A percentile compares a stretch with the other conserved stretches of the same genome.
Conservation (phyloP, 1,140 invertebrate species). For the Adoxophyes honmai region DNA sequence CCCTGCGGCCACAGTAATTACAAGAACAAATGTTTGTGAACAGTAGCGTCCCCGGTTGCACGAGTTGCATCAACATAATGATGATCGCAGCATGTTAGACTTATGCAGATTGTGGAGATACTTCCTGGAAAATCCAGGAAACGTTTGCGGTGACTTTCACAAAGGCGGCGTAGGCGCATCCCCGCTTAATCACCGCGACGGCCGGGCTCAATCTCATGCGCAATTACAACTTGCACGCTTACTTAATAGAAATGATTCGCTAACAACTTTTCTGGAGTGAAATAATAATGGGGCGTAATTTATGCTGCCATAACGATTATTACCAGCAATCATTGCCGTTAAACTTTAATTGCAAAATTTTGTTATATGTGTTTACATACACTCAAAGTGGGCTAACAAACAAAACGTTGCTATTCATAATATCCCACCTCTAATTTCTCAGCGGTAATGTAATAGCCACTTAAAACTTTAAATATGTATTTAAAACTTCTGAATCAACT, state of each 20-base stretch:
- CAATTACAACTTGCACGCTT: conserved; percentile 1
- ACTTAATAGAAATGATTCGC: background rate
- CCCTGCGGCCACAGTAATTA: conserved; percentile 17
- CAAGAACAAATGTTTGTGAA: conserved; percentile 21
- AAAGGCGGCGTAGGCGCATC: conserved; percentile 20
- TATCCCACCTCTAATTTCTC: too few relatives aligned
- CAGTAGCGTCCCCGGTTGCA: conserved; percentile 32
- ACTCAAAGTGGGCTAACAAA: too few relatives aligned
- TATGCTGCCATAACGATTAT: too few relatives aligned
- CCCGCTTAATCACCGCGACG: conserved; percentile 15
- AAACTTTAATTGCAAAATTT: too few relatives aligned
- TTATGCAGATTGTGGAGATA: conserved; percentile 25
- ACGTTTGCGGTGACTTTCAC: conserved; percentile 31
- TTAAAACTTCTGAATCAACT: too few relatives aligned
- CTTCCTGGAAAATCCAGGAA: conserved; percentile 32
- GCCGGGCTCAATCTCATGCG: conserved; percentile 7
- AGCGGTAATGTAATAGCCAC: too few relatives aligned
- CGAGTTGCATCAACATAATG: conserved; percentile 35
- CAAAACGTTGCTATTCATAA: too few relatives aligned
- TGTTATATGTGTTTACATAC: too few relatives aligned
- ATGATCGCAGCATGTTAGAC: conserved; percentile 24
- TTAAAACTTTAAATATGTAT: too few relatives aligned
- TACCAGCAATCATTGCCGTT: too few relatives aligned
- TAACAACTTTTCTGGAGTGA: background rate
- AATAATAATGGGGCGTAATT: background rate